Percentiles rank a stretch among this genome's conserved stretches.
Conservation (phyloP, 2,888 invertebrate species). For the Euphydryas editha region DNA sequence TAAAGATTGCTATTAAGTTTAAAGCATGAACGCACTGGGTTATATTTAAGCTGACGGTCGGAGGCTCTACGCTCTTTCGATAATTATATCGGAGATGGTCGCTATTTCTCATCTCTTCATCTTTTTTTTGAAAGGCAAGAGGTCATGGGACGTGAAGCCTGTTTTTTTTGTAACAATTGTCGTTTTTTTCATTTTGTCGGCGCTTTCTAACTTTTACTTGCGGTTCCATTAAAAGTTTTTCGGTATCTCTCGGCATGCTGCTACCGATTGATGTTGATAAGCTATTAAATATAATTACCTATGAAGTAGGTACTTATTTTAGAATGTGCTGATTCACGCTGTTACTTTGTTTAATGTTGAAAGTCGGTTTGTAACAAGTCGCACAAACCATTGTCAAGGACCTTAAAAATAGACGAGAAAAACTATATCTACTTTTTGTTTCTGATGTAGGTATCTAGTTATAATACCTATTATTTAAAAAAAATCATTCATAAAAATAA, state of each 20-base stretch:
- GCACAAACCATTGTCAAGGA: conserved; percentile 17
- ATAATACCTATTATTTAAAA: too few relatives aligned
- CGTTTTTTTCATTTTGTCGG: conserved; percentile 60
- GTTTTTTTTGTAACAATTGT: conserved; percentile 54
- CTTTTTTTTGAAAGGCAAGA: conserved; percentile 60
- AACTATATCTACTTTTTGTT: conserved; percentile 5
- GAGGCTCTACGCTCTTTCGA: conserved; percentile 58
- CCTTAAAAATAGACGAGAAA: conserved; percentile 3
- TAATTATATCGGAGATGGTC: conserved; percentile 76
- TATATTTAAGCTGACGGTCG: conserved; percentile 74
- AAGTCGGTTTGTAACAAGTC: conserved; percentile 14
- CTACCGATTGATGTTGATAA: conserved; percentile 37
- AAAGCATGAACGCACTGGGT: conserved; percentile 65
- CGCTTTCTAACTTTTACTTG: conserved; percentile 74
- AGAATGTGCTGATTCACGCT: conserved; percentile 34
- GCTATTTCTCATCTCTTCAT: conserved; percentile 55
- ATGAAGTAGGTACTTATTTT: conserved; percentile 26
- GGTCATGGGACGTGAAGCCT: conserved; percentile 61
- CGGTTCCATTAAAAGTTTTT: conserved; percentile 38
- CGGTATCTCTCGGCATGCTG: conserved; percentile 22
- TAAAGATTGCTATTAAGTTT: conserved; percentile 82
- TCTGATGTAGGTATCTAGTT: not conserved
- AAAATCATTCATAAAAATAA: too few relatives aligned
- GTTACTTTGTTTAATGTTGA: conserved; percentile 27
- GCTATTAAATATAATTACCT: conserved; percentile 38